A percentile compares a stretch with the other conserved stretches of the same genome.
Conservation (phyloP, 2,113 vertebrate species). For the Grantiella picta region DNA sequence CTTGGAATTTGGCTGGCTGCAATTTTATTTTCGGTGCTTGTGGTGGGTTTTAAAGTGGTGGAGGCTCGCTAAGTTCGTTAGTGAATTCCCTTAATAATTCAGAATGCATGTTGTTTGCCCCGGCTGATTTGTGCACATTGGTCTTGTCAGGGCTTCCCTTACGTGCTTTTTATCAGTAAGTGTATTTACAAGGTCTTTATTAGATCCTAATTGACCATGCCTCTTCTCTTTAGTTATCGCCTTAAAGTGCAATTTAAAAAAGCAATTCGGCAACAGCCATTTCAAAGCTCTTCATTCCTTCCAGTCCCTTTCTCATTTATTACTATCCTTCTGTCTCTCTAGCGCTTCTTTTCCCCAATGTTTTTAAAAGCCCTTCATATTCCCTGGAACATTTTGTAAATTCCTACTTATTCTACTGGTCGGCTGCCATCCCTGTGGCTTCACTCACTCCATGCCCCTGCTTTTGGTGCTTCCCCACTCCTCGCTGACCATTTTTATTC, state of each 20-base stretch:
- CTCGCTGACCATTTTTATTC: fast-evolving
- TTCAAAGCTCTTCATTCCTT: conserved; percentile 51
- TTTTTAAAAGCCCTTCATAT: conserved; percentile 1
- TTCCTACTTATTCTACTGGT: background rate
- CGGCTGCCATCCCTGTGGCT: background rate
- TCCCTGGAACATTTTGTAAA: background rate
- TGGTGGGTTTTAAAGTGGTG: conserved; percentile 26
- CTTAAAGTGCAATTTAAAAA: conserved; percentile 65
- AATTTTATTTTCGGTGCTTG: conserved; percentile 10
- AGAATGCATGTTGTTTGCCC: background rate
- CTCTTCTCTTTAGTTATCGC: conserved; percentile 62
- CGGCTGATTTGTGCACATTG: conserved; percentile 1
- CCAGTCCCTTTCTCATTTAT: conserved; percentile 27
- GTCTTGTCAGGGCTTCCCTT: conserved; percentile 49
- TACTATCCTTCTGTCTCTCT: conserved; percentile 27
- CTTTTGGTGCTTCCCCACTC: background rate
- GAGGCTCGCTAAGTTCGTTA: background rate
- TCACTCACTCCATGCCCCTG: background rate
- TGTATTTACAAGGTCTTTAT: conserved; percentile 73
- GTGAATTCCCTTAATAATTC: conserved; percentile 56
- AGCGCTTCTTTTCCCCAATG: background rate
- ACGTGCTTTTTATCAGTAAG: conserved; percentile 66
- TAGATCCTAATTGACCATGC: conserved; percentile 69
- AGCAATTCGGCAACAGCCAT: conserved; percentile 56
- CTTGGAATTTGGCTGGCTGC: background rate